A percentile compares a stretch with the other conserved stretches of the same genome.
Evolutionary conservation across 2,888 invertebrate species (phyloP).

Genomic region (Acleris holmiana): DNA sequence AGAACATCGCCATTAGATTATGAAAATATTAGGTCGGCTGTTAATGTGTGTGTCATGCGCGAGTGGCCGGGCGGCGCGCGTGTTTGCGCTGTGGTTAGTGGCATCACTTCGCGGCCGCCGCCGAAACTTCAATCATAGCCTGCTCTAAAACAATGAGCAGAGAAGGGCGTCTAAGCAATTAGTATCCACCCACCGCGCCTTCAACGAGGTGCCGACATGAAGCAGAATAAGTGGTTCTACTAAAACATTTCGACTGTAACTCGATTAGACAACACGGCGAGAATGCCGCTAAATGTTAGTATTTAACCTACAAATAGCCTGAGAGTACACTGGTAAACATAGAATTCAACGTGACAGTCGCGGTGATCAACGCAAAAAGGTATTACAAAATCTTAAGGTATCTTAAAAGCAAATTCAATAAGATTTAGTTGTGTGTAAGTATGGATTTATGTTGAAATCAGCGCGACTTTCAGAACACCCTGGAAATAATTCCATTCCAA

Average conservation of each 20-base stretch:
- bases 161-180: conserved; percentile 80
- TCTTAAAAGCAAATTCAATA: no score
- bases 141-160: conserved; percentile 83
- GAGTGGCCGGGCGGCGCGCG: conserved; percentile 65
- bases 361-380: background rate
- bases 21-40: conserved; percentile 83
- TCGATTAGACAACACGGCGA: conserved; percentile 59
- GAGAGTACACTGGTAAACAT: conserved; percentile 37
- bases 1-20: conserved; percentile 85
- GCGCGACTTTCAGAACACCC: conserved; percentile 41
- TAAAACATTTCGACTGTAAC: conserved; percentile 62
- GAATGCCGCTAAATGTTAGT: conserved; percentile 49
- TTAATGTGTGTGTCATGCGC: conserved; percentile 84
- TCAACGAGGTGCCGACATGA: conserved; percentile 70
- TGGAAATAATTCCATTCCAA: conserved; percentile 58
- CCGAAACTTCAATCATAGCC: conserved; percentile 82
- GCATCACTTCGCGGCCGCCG: conserved; percentile 68
- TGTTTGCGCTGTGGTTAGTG: conserved; percentile 79
- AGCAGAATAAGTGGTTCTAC: conserved; percentile 70
- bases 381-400: no score
- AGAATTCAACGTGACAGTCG: conserved; percentile 5
- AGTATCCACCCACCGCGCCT: conserved; percentile 78
- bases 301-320: conserved; percentile 57
- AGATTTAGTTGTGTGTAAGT: background rate
- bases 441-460: background rate